A percentile compares a stretch with the other conserved stretches of the same genome.
Evolutionary conservation across 2,888 invertebrate genomes (phyloP).

Genomic region (Spicauda simplicius): DNA sequence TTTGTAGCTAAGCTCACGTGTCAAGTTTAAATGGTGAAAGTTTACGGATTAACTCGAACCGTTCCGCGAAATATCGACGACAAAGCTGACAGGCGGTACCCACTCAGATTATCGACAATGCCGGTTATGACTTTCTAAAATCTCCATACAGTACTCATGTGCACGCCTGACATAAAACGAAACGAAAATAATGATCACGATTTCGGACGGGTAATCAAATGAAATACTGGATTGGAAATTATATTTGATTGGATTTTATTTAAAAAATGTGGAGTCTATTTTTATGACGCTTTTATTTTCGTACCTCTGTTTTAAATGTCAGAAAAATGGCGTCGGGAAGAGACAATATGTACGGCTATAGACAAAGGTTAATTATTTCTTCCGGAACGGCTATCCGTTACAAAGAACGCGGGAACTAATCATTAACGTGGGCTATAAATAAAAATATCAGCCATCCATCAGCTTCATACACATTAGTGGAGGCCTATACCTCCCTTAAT

Average conservation of each 20-base stretch:
- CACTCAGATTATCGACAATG: slow-evolving; percentile 12
- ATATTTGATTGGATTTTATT: neutral
- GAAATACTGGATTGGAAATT: neutral
- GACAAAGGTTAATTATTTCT: slow-evolving; percentile 53
- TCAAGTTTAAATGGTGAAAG: slow-evolving; percentile 36
- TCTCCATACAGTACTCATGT: slow-evolving; percentile 6
- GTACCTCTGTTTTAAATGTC: neutral
- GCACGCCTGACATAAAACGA: slow-evolving; percentile 1
- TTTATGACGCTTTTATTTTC: neutral
- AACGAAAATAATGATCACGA: neutral
- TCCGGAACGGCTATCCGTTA: slow-evolving; percentile 47
- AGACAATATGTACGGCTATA: slow-evolving; percentile 29
- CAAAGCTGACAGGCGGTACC: slow-evolving; percentile 9
- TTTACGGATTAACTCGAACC: slow-evolving; percentile 30
- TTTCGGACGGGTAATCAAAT: neutral
- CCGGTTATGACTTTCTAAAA: slow-evolving; percentile 26
- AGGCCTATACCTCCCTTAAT: too few species aligned
- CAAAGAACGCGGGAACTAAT: slow-evolving; percentile 43
- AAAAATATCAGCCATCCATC: neutral
- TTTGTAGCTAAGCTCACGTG: neutral
- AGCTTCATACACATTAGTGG: too few species aligned
- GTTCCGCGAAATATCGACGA: slow-evolving; percentile 24
- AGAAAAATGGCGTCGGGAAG: too few species aligned
- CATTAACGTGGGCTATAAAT: slow-evolving; percentile 39
- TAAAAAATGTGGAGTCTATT: neutral